Percentiles rank a stretch among this genome's conserved stretches.
Conservation (phyloP, 2,888 invertebrate species). For the Philopedon plagiatum region DNA sequence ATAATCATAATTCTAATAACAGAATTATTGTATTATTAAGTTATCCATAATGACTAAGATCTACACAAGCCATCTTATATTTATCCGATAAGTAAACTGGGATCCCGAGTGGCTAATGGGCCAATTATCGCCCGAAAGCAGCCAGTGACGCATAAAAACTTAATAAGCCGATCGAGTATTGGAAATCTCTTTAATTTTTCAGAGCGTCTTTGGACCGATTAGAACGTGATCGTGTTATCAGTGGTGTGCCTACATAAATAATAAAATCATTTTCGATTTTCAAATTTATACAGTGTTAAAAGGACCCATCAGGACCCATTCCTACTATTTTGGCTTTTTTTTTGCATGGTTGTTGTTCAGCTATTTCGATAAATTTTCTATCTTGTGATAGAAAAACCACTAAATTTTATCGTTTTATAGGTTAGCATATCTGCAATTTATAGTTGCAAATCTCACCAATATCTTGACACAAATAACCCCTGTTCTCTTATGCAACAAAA, state of each 20-base stretch:
- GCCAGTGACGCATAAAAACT: conserved; percentile 16
- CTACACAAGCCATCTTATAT: conserved; percentile 6
- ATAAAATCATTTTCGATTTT: too few species aligned
- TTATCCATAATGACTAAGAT: conserved; percentile 6
- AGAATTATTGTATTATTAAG: conserved; percentile 12
- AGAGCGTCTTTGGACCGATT: neutral
- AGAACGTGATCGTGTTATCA: neutral
- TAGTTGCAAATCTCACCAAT: too few species aligned
- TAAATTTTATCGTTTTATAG: too few species aligned
- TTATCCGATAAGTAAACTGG: conserved; percentile 25
- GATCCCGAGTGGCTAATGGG: conserved; percentile 12
- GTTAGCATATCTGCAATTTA: too few species aligned
- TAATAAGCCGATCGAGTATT: conserved; percentile 15
- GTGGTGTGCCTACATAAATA: neutral
- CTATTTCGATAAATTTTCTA: too few species aligned
- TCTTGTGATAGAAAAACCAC: too few species aligned
- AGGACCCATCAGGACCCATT: too few species aligned
- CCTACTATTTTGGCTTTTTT: too few species aligned
- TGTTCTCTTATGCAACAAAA: too few species aligned
- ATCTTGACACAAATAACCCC: too few species aligned
- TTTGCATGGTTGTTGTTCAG: too few species aligned
- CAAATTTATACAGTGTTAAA: too few species aligned
- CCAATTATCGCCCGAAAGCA: conserved; percentile 25
- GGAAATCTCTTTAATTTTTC: conserved; percentile 19
- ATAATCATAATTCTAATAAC: neutral